Evolutionary conservation across 2,888 invertebrate genomes (phyloP).

Genomic region (Folsomia manolachei): DNA sequence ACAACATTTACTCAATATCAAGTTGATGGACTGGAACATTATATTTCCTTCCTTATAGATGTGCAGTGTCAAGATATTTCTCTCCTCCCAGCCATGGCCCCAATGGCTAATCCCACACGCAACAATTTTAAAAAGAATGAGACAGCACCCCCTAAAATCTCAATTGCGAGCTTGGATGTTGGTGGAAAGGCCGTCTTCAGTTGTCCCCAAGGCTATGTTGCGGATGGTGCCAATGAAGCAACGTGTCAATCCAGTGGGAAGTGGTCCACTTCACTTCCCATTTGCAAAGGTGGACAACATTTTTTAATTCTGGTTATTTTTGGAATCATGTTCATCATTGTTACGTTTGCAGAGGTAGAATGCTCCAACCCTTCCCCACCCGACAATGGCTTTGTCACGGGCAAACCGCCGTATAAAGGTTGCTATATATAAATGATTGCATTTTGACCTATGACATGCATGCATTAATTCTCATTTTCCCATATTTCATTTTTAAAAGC

Average conservation of each 20-base stretch:
- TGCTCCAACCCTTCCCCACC: constrained; percentile 73
- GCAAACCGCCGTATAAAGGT: constrained; percentile 73
- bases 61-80: constrained; percentile 48
- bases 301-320: not conserved
- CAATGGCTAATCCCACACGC: constrained; percentile 22
- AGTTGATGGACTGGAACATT: not conserved
- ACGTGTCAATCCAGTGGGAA: constrained; percentile 59
- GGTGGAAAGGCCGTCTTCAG: constrained; percentile 77
- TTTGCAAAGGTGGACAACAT: constrained; percentile 63
- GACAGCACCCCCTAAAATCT: constrained; percentile 54
- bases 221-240: constrained; percentile 62
- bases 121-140: constrained; percentile 56
- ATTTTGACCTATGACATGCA: too few relatives aligned
- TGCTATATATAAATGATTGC: too few relatives aligned
- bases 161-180: constrained; percentile 73
- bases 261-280: constrained; percentile 76
- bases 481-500: too few relatives aligned
- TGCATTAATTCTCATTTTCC: too few relatives aligned
- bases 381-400: constrained; percentile 74
- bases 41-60: constrained; percentile 25
- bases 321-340: constrained; percentile 5
- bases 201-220: constrained; percentile 72
- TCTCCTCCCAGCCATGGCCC: constrained; percentile 34
- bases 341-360: constrained; percentile 68
- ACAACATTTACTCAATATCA: not conserved